phyloP scores from a whole-genome alignment of 2,113 vertebrate genomes.

The Phainopepla nitens region DNA sequence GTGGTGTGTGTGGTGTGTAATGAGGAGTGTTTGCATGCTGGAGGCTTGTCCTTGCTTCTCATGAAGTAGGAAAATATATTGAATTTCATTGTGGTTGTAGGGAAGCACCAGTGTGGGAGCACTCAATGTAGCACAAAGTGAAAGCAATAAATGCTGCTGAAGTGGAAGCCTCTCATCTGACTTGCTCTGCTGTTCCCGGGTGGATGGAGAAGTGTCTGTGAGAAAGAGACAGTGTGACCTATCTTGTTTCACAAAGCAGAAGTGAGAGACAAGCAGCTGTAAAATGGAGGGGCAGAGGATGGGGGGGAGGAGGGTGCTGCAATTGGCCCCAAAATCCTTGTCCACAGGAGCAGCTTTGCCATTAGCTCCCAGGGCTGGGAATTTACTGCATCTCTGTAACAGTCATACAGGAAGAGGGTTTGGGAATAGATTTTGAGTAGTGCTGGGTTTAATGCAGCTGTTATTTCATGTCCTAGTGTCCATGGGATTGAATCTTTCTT shows the following conservation, averaged over 20 bases:
- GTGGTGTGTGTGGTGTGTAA: background rate
- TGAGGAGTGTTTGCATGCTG: background rate
- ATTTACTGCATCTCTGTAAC: background rate
- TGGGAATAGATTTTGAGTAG: background rate
- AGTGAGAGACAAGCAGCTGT: background rate
- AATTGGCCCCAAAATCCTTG: background rate
- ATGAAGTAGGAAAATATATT: background rate
- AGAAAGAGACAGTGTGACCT: background rate
- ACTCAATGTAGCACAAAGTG: background rate
- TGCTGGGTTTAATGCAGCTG: background rate
- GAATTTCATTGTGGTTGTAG: background rate
- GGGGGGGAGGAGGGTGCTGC: background rate
- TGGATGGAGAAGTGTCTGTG: background rate
- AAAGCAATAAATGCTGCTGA: background rate
- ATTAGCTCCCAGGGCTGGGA: background rate
- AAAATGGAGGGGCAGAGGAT: background rate
- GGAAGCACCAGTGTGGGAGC: fast-evolving
- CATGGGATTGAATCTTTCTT: background rate
- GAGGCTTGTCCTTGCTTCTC: background rate
- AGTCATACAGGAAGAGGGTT: background rate
- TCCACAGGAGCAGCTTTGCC: background rate
- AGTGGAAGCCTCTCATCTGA: background rate
- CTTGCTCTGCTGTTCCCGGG: background rate
- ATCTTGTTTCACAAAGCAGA: background rate
- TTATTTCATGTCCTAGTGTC: background rate